Evolutionary conservation across 2,113 vertebrate species (phyloP).

Genomic region (Macrotus californicus): DNA sequence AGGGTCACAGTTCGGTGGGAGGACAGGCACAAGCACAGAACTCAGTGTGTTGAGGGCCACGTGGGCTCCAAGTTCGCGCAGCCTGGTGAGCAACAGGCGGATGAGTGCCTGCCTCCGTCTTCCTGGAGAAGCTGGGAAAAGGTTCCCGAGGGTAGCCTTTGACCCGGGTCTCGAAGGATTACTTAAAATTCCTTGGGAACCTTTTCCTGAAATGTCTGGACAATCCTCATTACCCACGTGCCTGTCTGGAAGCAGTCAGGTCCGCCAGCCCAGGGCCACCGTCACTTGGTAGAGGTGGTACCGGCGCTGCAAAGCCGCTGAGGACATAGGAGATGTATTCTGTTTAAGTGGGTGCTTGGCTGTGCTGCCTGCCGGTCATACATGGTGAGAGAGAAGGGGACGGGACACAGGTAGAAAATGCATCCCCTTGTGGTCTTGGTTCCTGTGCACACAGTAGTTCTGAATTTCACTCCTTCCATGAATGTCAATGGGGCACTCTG

Average conservation of each 20-base stretch:
- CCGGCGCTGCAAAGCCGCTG: fast-evolving
- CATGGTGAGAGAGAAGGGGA: background rate
- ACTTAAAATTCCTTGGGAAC: background rate
- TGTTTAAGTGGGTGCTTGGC: background rate
- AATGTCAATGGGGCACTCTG: background rate
- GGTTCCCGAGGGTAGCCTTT: background rate
- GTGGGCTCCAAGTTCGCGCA: no score
- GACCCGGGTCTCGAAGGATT: background rate
- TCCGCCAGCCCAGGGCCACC: fast-evolving
- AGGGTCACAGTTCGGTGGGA: background rate
- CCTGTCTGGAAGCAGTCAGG: background rate
- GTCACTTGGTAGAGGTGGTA: background rate
- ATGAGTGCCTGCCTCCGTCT: background rate
- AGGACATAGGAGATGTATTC: fast-evolving
- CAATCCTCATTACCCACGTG: background rate
- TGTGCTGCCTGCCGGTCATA: fast-evolving
- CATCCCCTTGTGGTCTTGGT: background rate
- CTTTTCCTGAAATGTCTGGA: background rate
- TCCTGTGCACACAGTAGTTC: background rate
- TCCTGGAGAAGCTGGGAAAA: background rate
- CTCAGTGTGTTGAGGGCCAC: no score
- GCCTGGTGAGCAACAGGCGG: background rate
- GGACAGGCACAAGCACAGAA: background rate
- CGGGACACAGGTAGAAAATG: background rate
- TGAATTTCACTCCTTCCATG: background rate